Evolutionary conservation across 2,888 invertebrate species (phyloP), one percentile per base, ranked within the genome.

Genomic region (Rhagonycha lutea): DNA sequence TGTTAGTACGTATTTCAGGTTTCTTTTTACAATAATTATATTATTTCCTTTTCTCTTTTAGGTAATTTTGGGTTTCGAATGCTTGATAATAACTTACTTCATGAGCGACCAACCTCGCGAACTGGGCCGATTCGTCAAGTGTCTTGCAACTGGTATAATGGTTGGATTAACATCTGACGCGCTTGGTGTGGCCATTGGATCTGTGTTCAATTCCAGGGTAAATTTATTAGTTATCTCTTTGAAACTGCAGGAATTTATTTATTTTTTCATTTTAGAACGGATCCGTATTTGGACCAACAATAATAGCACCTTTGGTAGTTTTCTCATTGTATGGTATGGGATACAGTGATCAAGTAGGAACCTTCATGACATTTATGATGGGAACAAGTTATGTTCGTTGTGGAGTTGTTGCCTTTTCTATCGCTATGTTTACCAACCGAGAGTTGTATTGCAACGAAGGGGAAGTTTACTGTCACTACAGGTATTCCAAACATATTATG

Each of bases 111-210:
- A 95, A 84, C 91, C 94, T 0, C 82, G 92, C 79, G 94, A 94
- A 82, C 87, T 89, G 82, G 83, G 90, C 12, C 88, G 95, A 32
- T 92, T 92, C 82, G 77, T 89, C 7, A 89, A 90, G 86, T 94
- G 94, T 82, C 73, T 90, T 0, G 77, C 89, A n/a, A 88, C 91
- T 76, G 91, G 91, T 0, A 85, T 93, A 0, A 86, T 92, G 72
- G 89, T 92, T 0, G 92, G 91, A 0, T 83, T 94, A 5, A 92
- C 93, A 72, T 93, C 94, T 2, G 95, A 95, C 88, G 93, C 94
- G 0, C 88, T 94, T 0, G 95, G 95, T 0, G 88, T 94, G 4
- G 89, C 92, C 0, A 92, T 95, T 24, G 94, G 94, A 0, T 89
- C 91, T 12, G 86, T 89, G 0, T 91, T 91, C 77, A 91, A 87